Evolutionary conservation across 2,797 vertebrate species (phyloP).

Genomic region (Aphelocoma californica): DNA sequence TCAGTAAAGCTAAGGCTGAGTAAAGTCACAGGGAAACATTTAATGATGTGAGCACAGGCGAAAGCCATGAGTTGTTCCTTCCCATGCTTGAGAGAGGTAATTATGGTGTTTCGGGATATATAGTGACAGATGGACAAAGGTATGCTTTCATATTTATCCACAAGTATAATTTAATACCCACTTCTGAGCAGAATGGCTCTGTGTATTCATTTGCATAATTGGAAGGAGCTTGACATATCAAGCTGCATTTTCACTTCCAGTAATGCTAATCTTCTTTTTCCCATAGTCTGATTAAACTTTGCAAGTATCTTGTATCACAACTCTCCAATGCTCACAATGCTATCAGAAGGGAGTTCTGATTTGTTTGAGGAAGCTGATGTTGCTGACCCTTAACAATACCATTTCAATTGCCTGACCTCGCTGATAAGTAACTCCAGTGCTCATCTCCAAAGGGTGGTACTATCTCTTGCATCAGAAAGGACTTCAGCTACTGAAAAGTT

Average conservation of each 20-base stretch:
- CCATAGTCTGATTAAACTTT: not conserved
- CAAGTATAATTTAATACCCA: slow-evolving; percentile 17
- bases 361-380: not conserved
- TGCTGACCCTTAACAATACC: not conserved
- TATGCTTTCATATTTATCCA: slow-evolving; percentile 36
- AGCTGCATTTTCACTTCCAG: not conserved
- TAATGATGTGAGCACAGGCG: not conserved
- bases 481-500: not conserved
- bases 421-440: not conserved
- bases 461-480: not conserved
- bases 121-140: slow-evolving; percentile 31
- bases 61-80: not conserved
- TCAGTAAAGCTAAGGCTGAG: not conserved
- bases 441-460: not conserved
- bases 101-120: slow-evolving; percentile 17
- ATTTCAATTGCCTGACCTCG: not conserved
- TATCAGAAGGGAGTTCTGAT: not conserved
- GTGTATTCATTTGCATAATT: slow-evolving; percentile 39
- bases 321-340: not conserved
- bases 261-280: slow-evolving; percentile 15
- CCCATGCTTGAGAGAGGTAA: not conserved
- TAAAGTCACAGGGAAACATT: not conserved
- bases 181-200: slow-evolving; percentile 4
- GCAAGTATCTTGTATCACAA: not conserved
- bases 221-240: not conserved